Conservation (phyloP, 2,888 invertebrate genomes). For the Melolontha melolontha region DNA sequence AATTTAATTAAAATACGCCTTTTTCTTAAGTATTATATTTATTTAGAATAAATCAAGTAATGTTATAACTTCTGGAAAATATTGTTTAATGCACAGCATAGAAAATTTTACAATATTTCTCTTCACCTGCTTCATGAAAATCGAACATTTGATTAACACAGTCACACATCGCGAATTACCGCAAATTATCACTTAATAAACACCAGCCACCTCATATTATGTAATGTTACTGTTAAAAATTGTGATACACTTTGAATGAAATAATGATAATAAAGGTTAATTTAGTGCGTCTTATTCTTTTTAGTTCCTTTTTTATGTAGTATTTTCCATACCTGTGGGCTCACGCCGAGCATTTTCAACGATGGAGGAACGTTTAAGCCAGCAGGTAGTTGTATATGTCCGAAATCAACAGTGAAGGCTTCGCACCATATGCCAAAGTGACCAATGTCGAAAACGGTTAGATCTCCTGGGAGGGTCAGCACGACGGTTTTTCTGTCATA, state of each 20-base stretch:
- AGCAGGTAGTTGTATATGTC: slow-evolving; percentile 83
- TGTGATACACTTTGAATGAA: not conserved
- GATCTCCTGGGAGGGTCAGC: slow-evolving; percentile 86
- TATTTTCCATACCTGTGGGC: slow-evolving; percentile 83
- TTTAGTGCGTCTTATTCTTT: slow-evolving; percentile 32
- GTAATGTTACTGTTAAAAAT: slow-evolving; percentile 7
- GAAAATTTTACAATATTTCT: no score
- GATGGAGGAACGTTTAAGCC: slow-evolving; percentile 88
- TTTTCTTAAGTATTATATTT: no score
- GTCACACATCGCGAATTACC: not conserved
- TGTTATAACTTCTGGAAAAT: no score
- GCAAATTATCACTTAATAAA: not conserved
- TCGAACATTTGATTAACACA: no score
- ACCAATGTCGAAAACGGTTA: slow-evolving; percentile 92
- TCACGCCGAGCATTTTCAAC: slow-evolving; percentile 92
- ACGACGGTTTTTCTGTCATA: slow-evolving; percentile 92
- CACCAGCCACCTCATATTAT: slow-evolving; percentile 8
- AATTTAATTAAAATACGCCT: no score
- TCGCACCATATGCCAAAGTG: slow-evolving; percentile 96
- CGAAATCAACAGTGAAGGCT: slow-evolving; percentile 93
- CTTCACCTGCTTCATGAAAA: no score
- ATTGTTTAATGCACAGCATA: no score
- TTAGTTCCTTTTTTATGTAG: slow-evolving; percentile 26
- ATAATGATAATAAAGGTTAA: slow-evolving; percentile 6
- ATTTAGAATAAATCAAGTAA: no score